Base-by-base conservation (phyloP, 1,140 invertebrate genomes). In the Papilio dardanus region DNA sequence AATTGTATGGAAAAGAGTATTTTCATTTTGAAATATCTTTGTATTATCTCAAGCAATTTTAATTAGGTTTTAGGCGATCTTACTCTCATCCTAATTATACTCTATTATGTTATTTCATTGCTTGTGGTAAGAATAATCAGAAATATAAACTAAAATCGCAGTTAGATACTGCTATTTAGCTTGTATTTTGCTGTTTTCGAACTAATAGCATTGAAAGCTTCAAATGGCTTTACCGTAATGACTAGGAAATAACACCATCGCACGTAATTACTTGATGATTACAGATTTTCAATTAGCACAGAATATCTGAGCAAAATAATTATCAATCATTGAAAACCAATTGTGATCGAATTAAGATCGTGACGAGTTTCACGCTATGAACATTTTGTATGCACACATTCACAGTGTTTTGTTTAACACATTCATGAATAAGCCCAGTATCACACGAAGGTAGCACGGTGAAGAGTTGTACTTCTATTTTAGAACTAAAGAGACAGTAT, bases 261-360 rank as follows among this genome's bases (percentile, higher is more conserved):
- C 40, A 42, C 14, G 4, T 42, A n/a, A 46, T 42, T 46, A n/a
- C n/a, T 19, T 0, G n/a, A 46, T 62, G 54, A 14, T 62, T 30
- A 28, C 24, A 1, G 24, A 62, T 62, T 62, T 62, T 14, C 8
- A 62, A 21, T 62, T 28, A 12, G 10, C 54, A 62, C 24, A 14
- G 21, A 2, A 62, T 62, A 28, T 62, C 54, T 24, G 50, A 58
- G 24, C 24, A 62, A 62, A 62, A 62, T 62, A 62, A 62, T 62
- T 10, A 62, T 30, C 14, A 10, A 6, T 30, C 54, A 62, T 62
- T 62, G 54, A 62, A 62, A 28, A 14, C 21, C 54, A 28, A 62
- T 62, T 62, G 24, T 62, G 54, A 62, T 30, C 54, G 30, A 62
- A 62, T 62, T 62, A 62, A 62, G 54, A 62, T 62, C 54, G 24